Percentiles rank a stretch among this genome's conserved stretches.
Evolutionary conservation across 1,140 invertebrate genomes (phyloP).

Genomic region (Papilio xuthus): DNA sequence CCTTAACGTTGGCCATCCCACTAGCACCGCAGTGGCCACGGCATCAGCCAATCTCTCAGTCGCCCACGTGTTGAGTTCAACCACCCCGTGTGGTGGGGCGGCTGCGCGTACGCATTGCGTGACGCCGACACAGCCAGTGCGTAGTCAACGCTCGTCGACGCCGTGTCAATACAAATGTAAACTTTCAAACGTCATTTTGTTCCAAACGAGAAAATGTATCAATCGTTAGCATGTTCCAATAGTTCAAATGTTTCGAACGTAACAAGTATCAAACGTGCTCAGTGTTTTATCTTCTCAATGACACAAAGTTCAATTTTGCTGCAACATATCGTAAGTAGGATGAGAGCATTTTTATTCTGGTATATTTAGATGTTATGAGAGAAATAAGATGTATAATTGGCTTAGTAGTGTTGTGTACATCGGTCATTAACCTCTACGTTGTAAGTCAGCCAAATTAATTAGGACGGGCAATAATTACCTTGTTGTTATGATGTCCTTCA

Average conservation of each 20-base stretch:
- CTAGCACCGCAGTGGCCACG: not conserved
- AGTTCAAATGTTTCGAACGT: not conserved
- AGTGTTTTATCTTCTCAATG: not conserved
- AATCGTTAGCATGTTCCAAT: not conserved
- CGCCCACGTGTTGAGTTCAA: slow-evolving; percentile 40
- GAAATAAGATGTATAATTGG: not conserved
- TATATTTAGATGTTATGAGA: not conserved
- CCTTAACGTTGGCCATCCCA: not conserved
- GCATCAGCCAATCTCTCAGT: slow-evolving; percentile 2
- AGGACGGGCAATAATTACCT: not conserved
- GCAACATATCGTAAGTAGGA: not conserved
- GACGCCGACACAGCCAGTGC: slow-evolving; percentile 51
- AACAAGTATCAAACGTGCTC: not conserved
- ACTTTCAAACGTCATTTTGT: not conserved
- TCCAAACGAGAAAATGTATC: not conserved
- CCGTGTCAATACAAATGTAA: not conserved
- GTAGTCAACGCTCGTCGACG: slow-evolving; percentile 51
- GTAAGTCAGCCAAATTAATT: not conserved
- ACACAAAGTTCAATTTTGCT: not conserved
- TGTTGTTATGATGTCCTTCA: not conserved
- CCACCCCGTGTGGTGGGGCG: slow-evolving; percentile 53
- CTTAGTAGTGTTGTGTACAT: not conserved
- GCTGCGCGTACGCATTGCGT: slow-evolving; percentile 73
- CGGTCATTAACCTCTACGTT: not conserved
- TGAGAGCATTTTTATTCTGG: not conserved